A percentile compares a stretch with the other conserved stretches of the same genome.
Conservation (phyloP, 2,888 invertebrate genomes). For the Capitulum mitella region DNA sequence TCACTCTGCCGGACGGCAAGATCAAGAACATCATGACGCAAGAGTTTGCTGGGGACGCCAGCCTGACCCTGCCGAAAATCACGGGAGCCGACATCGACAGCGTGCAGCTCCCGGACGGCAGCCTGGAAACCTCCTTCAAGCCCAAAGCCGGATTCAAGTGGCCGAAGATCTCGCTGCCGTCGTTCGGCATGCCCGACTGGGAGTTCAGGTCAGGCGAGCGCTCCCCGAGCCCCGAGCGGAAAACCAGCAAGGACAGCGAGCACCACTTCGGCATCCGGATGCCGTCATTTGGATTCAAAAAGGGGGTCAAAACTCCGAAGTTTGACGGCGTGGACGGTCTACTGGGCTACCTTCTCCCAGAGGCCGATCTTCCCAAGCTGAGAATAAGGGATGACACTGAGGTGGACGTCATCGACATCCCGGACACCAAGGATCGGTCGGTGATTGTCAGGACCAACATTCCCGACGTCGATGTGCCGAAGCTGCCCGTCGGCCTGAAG, state of each 20-base stretch:
- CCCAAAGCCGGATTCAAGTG: neutral
- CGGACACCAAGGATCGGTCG: neutral
- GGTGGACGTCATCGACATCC: neutral
- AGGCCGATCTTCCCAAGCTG: neutral
- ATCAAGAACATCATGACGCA: neutral
- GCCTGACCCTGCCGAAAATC: conserved; percentile 25
- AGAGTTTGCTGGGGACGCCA: conserved; percentile 25
- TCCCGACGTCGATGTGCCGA: neutral
- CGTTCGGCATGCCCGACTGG: neutral
- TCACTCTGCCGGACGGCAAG: neutral
- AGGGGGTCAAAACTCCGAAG: neutral
- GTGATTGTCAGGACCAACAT: neutral
- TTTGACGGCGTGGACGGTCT: neutral
- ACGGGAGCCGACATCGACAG: conserved; percentile 28
- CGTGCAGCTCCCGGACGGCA: conserved; percentile 9
- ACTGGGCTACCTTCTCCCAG: neutral
- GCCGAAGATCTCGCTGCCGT: neutral
- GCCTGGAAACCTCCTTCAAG: neutral
- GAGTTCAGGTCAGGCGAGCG: neutral
- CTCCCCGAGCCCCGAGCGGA: neutral
- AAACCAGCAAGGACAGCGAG: neutral
- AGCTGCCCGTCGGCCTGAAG: neutral
- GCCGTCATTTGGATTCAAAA: neutral
- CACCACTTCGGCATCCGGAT: neutral
- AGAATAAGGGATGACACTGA: neutral